A percentile compares a stretch with the other conserved stretches of the same genome.
phyloP scores from a whole-genome alignment of 2,888 invertebrate genomes.

The Aproaerema taeniolella region DNA sequence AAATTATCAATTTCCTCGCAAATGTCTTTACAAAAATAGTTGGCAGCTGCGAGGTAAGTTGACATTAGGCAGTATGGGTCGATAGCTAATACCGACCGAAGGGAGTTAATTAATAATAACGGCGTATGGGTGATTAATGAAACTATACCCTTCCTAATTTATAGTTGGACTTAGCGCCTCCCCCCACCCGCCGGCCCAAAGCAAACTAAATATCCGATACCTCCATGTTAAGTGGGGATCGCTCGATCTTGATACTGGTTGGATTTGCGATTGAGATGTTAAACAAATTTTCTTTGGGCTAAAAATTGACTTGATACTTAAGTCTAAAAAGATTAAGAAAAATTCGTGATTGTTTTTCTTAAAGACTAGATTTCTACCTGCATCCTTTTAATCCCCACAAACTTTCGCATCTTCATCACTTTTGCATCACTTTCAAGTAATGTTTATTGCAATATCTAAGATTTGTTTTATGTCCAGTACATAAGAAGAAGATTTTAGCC shows the following conservation, averaged over 20 bases:
- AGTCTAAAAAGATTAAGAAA: too few species aligned
- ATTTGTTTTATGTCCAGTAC: too few species aligned
- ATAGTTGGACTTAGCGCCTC: constrained; percentile 75
- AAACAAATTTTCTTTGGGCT: too few species aligned
- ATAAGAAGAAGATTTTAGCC: too few species aligned
- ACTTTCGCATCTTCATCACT: too few species aligned
- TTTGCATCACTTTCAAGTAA: too few species aligned
- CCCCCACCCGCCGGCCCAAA: constrained; percentile 61
- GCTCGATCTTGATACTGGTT: constrained; percentile 31
- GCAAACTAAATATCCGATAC: constrained; percentile 78
- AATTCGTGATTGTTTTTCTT: neutral
- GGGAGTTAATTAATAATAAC: constrained; percentile 78
- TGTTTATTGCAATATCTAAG: too few species aligned
- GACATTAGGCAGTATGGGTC: constrained; percentile 54
- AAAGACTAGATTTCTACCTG: neutral
- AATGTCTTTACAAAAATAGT: too few species aligned
- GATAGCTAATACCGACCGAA: constrained; percentile 71
- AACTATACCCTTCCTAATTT: constrained; percentile 78
- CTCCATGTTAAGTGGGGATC: constrained; percentile 47
- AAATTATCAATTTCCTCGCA: too few species aligned
- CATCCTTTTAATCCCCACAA: constrained; percentile 1
- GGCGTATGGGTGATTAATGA: constrained; percentile 78
- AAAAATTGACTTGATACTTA: too few species aligned
- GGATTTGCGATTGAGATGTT: too few species aligned
- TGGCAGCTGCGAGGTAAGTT: constrained; percentile 40